Evolutionary conservation across 2,888 invertebrate species (phyloP), one percentile per base, ranked within the genome.

Genomic region (Lysandra coridon): DNA sequence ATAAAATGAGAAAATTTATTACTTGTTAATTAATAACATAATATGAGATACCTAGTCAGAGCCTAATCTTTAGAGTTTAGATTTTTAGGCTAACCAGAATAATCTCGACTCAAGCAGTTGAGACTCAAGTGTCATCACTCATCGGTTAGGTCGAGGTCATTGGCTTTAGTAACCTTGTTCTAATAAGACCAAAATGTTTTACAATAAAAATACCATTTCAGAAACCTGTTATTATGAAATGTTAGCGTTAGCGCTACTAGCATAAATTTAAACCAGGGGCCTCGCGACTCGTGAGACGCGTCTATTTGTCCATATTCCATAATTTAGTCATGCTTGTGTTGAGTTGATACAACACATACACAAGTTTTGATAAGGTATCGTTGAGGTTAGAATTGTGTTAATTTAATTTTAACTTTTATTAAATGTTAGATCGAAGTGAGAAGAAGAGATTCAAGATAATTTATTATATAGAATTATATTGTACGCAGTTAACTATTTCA

Each of bases 171-270:
- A 17, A 23, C 75, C 49, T 49, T 23, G 75, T 10, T 23, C 10
- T 30, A 53, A 23, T 53, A 14, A 75, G 30, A 57, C 33, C 14
- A 69, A 76, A 53, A 14, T 12, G 14, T 33, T 76, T 57, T 57
- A 17, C 30, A 23, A 12, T 53, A 76, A 75, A 75, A 49, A 33
- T 53, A 14, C 6, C 4, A 76, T 76, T 49, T 53, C 17, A 76
- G 33, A 76, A 76, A 76, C 76, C 57, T 57, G 76, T 76, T 76
- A 53, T 76, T 76, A 76, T 14, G 76, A 53, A 76, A 76, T 76
- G 33, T 57, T 53, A 57, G 57, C 76, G 53, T 57, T 53, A 57
- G 57, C 76, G 53, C 30, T 44, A 33, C 6, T 44, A 40, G 10
- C 4, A 74, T 74, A 4, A 44, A 73, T 73, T 40, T 40, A 3